phyloP scores from a whole-genome alignment of 2,113 vertebrate species.

The Gymnogyps californianus region DNA sequence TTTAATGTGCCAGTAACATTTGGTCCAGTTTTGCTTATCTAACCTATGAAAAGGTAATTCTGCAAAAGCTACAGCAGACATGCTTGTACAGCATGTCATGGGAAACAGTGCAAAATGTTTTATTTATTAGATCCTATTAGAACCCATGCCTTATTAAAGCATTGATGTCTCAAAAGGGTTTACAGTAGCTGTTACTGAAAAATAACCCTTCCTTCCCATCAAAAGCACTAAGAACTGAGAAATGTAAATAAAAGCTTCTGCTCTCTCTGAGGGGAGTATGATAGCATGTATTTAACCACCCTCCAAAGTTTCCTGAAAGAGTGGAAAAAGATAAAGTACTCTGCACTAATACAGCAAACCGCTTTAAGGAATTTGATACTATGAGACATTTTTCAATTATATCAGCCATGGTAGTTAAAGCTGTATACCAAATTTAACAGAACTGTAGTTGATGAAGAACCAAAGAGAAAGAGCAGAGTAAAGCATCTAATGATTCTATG shows the following conservation, averaged over 20 bases:
- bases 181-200: background rate
- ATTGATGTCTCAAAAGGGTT: background rate
- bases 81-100: background rate
- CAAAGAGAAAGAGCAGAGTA: background rate
- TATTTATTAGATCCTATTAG: conserved; percentile 27
- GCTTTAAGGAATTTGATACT: background rate
- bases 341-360: background rate
- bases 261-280: background rate
- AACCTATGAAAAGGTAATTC: background rate
- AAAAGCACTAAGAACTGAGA: background rate
- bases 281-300: background rate
- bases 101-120: conserved; percentile 25
- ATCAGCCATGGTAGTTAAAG: background rate
- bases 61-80: background rate
- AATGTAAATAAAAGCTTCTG: background rate
- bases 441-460: background rate
- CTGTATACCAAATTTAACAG: background rate
- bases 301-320: background rate
- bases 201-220: background rate
- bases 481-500: background rate
- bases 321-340: background rate
- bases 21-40: background rate
- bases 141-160: background rate
- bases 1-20: background rate
- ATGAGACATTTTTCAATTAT: background rate